These are phyloP conservation scores for Onchidella celtica DNA, from an alignment of 2,888 invertebrate species.

Conservation along the genomic window DNA sequence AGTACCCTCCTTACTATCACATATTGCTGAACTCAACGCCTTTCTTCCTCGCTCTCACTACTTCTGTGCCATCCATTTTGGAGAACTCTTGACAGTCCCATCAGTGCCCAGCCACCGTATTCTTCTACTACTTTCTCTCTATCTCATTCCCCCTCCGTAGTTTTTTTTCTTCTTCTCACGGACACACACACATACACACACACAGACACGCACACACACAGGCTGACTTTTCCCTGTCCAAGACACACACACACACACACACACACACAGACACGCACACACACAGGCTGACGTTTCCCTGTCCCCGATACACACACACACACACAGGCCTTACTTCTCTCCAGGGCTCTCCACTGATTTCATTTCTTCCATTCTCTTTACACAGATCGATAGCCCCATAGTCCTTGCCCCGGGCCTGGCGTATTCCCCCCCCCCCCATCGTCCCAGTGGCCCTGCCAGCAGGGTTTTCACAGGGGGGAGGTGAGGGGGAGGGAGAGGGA, in stretches of 20 bases:
- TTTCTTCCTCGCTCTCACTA: background rate
- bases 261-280: no score
- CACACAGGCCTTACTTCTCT: background rate
- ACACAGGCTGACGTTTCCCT: slow-evolving; percentile 10
- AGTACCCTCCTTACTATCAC: background rate
- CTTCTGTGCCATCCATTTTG: background rate
- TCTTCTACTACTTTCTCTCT: slow-evolving; percentile 1
- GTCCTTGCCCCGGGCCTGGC: no score
- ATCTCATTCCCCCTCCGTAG: background rate
- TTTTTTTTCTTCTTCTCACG: background rate
- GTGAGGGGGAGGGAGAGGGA: no score
- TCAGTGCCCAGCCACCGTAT: background rate
- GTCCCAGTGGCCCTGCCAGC: no score
- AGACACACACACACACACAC: background rate
- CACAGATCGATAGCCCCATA: background rate
- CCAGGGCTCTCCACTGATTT: background rate
- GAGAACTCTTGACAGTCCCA: no score
- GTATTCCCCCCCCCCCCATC: no score
- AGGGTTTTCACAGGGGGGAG: no score
- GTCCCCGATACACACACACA: no score
- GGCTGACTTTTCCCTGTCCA: no score
- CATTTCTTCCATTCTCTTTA: background rate
- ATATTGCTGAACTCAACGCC: background rate
- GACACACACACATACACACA: slow-evolving; percentile 5
- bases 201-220: slow-evolving; percentile 2